Evolutionary conservation across 1,140 invertebrate species (phyloP).

Genomic region (Pinna nobilis): DNA sequence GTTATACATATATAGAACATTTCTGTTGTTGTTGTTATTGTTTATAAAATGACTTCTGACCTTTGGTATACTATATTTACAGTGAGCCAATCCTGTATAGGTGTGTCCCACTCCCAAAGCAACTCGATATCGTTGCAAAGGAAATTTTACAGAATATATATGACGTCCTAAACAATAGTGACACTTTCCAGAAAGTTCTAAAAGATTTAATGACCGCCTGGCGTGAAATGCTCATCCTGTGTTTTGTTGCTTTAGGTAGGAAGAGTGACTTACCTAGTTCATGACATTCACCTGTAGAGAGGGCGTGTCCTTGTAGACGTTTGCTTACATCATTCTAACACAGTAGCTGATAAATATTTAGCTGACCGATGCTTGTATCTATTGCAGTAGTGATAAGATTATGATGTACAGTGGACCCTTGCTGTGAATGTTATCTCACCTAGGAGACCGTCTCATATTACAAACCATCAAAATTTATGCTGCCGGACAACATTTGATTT

Average conservation of each 20-base stretch:
- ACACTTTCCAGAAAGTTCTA: constrained; percentile 89
- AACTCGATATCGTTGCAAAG: constrained; percentile 69
- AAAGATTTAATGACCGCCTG: constrained; percentile 91
- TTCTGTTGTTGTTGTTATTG: constrained; percentile 4
- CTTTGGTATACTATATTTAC: constrained; percentile 41
- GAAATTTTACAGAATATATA: constrained; percentile 77
- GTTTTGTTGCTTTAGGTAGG: constrained; percentile 88
- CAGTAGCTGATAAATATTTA: neutral
- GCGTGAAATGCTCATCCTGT: constrained; percentile 85
- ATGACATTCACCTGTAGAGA: too few relatives aligned
- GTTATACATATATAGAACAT: neutral
- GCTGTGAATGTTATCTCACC: constrained; percentile 15
- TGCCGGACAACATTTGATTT: too few relatives aligned
- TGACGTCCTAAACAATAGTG: constrained; percentile 89
- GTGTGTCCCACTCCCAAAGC: constrained; percentile 90
- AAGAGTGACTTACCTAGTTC: too few relatives aligned
- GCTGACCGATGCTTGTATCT: neutral
- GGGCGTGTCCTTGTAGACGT: too few relatives aligned
- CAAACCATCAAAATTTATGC: too few relatives aligned
- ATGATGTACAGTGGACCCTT: neutral
- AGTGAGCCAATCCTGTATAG: constrained; percentile 86
- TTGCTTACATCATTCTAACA: too few relatives aligned
- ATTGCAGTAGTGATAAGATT: neutral
- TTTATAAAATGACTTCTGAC: neutral
- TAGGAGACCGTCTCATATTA: too few relatives aligned